These are phyloP conservation scores for Neosilurus mollespiculum DNA, from an alignment of 2,797 vertebrate species.

Conservation along the genomic window DNA sequence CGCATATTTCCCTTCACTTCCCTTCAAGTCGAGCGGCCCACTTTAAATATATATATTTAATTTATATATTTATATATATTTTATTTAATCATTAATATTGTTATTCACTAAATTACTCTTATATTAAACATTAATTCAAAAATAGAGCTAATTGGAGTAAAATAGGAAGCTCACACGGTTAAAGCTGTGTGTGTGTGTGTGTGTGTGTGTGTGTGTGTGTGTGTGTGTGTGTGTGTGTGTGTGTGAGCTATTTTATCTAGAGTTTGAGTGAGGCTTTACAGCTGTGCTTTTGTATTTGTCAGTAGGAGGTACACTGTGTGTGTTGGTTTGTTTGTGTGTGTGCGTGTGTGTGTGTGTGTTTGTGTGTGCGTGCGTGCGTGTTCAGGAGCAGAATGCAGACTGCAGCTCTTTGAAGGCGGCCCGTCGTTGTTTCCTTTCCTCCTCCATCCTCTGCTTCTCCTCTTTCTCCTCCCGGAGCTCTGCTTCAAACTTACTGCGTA, in stretches of 20 bases:
- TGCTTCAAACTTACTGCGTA: conserved; percentile 88
- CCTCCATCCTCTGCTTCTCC: conserved; percentile 82
- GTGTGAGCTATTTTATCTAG: conserved; percentile 28
- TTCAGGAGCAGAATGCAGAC: conserved; percentile 78
- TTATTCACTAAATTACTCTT: conserved; percentile 36
- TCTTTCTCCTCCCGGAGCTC: conserved; percentile 93
- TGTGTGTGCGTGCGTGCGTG: conserved; percentile 23
- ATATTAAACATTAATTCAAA: conserved; percentile 42
- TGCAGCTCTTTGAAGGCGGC: conserved; percentile 91
- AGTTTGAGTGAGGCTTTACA: conserved; percentile 41
- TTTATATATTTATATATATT: not conserved
- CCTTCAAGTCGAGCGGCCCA: not conserved
- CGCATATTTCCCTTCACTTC: conserved; percentile 20
- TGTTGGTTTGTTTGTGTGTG: conserved; percentile 12
- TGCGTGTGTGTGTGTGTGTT: conserved; percentile 6
- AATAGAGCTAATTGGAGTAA: conserved; percentile 44
- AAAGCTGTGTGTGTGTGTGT: conserved; percentile 36
- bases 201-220: conserved; percentile 14
- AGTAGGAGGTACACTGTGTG: conserved; percentile 24
- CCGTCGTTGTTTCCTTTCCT: conserved; percentile 82
- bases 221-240: conserved; percentile 31
- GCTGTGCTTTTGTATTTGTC: conserved; percentile 35
- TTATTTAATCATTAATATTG: not conserved
- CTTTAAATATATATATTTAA: conserved; percentile 1
- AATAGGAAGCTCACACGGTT: conserved; percentile 46